Evolutionary conservation across 2,113 vertebrate genomes (phyloP).

Genomic region (Grammomys dolichurus): DNA sequence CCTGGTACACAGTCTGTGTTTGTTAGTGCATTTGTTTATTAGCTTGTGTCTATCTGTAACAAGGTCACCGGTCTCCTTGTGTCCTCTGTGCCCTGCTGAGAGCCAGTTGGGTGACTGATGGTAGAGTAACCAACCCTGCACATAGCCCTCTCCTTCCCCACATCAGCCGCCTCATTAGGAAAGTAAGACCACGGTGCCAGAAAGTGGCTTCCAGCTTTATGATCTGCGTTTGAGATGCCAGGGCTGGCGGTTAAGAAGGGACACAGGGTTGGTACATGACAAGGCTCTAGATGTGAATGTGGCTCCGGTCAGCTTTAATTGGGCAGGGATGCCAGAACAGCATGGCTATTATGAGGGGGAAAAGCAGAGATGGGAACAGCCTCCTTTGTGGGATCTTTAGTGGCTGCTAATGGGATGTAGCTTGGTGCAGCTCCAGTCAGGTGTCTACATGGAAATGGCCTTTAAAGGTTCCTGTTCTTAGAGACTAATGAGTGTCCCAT

Average conservation of each 20-base stretch:
- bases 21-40: neutral
- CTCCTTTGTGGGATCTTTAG: neutral
- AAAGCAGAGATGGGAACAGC: neutral
- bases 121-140: neutral
- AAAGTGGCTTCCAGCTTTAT: neutral
- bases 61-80: neutral
- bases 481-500: conserved; percentile 60
- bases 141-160: neutral
- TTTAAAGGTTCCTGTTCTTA: conserved; percentile 62
- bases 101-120: neutral
- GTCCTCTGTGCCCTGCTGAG: neutral
- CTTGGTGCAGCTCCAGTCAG: neutral
- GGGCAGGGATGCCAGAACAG: neutral
- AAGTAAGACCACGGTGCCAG: neutral
- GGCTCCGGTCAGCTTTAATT: conserved; percentile 21
- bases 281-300: conserved; percentile 1
- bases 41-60: neutral
- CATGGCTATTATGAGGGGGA: conserved; percentile 27
- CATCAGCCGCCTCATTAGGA: neutral
- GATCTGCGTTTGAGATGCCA: neutral
- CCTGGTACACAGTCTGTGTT: fast-evolving
- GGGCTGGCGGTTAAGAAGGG: neutral
- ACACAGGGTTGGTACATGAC: neutral
- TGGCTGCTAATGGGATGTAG: neutral
- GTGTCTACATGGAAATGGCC: conserved; percentile 65